These are phyloP conservation scores for Coenonympha glycerion DNA, from an alignment of 2,888 invertebrate genomes.

Conservation along the genomic window DNA sequence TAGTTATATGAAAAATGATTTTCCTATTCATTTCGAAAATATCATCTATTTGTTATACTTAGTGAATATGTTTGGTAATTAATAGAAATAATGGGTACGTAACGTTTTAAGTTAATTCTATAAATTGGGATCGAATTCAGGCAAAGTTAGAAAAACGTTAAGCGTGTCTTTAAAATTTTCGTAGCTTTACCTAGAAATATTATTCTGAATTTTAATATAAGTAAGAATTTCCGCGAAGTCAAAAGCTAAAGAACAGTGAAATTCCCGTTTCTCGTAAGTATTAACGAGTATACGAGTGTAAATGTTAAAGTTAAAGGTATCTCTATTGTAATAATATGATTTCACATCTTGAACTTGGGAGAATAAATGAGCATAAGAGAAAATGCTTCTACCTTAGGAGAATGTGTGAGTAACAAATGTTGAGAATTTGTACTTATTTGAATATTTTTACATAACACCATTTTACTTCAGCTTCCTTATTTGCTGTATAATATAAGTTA, in stretches of 20 bases:
- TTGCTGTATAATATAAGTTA: no score
- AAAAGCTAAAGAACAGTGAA: constrained; percentile 7
- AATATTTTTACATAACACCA: no score
- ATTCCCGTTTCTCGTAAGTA: constrained; percentile 4
- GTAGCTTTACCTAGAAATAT: no score
- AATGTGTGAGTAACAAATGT: background rate
- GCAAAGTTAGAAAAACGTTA: no score
- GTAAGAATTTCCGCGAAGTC: background rate
- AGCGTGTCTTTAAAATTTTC: background rate
- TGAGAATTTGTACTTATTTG: background rate
- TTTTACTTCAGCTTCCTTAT: no score
- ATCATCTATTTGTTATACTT: no score
- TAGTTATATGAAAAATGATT: no score
- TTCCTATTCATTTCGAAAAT: no score
- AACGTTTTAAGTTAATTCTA: no score
- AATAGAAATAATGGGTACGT: no score
- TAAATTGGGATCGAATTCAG: no score
- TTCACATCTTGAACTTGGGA: constrained; percentile 7
- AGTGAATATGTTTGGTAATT: no score
- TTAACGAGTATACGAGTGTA: constrained; percentile 2
- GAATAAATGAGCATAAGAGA: constrained; percentile 6
- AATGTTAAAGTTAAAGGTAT: constrained; percentile 6
- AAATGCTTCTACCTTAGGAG: constrained; percentile 2
- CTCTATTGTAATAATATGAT: constrained; percentile 4
- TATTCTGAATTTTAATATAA: background rate